Conservation (phyloP, 2,113 vertebrate species). For the Grantiella picta region DNA sequence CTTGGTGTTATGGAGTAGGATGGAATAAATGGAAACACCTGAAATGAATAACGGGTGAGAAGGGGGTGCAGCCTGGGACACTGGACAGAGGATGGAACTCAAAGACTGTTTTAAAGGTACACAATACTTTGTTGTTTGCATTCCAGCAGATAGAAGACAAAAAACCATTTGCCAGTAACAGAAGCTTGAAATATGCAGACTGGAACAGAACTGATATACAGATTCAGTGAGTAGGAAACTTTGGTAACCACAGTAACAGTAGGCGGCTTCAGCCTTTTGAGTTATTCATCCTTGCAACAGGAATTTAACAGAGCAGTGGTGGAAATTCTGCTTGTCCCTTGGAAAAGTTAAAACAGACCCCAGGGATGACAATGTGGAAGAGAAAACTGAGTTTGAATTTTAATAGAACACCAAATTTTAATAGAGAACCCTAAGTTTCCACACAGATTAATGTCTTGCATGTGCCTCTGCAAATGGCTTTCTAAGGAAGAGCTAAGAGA, state of each 20-base stretch:
- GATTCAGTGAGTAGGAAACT: background rate
- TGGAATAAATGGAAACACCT: background rate
- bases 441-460: background rate
- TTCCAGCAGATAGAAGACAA: background rate
- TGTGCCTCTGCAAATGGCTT: background rate
- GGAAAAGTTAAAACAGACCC: background rate
- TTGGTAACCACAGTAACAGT: background rate
- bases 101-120: background rate
- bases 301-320: background rate
- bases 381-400: background rate
- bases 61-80: rapidly evolving
- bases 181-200: background rate
- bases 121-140: background rate
- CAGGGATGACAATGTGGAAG: background rate
- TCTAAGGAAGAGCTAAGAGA: background rate
- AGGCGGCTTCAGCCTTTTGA: background rate
- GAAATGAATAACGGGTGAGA: background rate
- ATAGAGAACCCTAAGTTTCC: background rate
- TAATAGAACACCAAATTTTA: background rate
- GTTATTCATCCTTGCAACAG: background rate
- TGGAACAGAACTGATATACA: background rate
- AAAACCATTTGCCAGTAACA: background rate
- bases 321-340: background rate
- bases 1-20: background rate
- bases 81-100: background rate